Evolutionary conservation across 2,888 invertebrate genomes (phyloP), one percentile per base, ranked within the genome.

Genomic region (Dastarcus helophoroides): DNA sequence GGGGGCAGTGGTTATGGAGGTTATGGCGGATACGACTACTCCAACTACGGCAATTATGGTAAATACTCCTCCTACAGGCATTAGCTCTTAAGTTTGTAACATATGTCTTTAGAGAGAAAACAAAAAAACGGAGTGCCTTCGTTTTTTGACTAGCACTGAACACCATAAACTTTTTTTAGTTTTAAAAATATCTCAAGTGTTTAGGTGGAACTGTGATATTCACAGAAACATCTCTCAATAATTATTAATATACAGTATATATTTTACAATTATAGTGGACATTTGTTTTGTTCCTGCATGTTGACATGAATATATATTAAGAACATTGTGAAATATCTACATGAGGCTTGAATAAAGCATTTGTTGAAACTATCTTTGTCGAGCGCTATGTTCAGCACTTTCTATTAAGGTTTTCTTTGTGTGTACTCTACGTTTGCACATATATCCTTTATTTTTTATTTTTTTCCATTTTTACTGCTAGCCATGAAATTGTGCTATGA

Each of bases 11-110:
- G 79, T 54, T 79, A 79, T 63, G 75, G 77, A 52, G 77, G 77
- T 53, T 80, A 81, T 65, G 79, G 80, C 58, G 78, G 80, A 58
- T 81, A 81, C 65, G 79, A 79, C 67, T 79, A 79, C 68, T 74
- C 78, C 61, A 78, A 76, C 68, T 80, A 80, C 67, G 76, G 77
- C 67, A 79, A 79, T 71, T 80, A 81, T 70, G 81, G 80, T 79
- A 80, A 73, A 74, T 77, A 76, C 58, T 43, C 46, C 43, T 42
- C 29, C 38, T 44, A 51, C 53, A 57, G 51, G 51, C 53, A 43
- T 47, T 41, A 42, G 31, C 35, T 15, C n/a, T n/a, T n/a, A n/a
- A n/a, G n/a, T n/a, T n/a, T 17, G 28, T 34, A 42, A 35, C 37
- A 36, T 41, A 36, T 40, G 36, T 33, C 26, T 26, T 26, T 24